These are phyloP conservation scores for Anoplolepis gracilipes DNA, from an alignment of 1,140 invertebrate genomes.

Conservation along the genomic window DNA sequence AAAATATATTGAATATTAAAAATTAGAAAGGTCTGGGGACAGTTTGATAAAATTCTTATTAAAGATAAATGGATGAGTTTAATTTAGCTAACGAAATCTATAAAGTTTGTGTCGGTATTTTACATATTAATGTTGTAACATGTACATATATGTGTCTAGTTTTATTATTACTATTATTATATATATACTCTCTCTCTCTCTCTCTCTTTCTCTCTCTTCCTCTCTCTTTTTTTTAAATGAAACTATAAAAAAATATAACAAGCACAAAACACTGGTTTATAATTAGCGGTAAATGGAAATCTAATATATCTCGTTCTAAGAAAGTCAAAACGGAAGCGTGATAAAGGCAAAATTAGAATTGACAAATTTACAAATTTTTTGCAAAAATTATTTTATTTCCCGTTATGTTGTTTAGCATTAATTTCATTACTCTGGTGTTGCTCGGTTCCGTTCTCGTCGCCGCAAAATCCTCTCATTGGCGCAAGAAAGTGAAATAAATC, in stretches of 20 bases:
- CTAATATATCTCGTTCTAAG: no score
- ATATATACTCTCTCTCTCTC: no score
- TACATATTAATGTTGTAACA: background rate
- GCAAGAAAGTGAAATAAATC: conserved; percentile 24
- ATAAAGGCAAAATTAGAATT: background rate
- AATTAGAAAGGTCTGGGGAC: background rate
- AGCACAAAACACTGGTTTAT: no score
- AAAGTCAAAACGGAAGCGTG: no score
- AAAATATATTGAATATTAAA: background rate
- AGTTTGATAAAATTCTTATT: background rate
- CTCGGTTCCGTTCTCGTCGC: background rate
- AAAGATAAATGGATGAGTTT: background rate
- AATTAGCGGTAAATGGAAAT: no score
- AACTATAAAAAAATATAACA: conserved; percentile 1
- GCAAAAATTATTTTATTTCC: conserved; percentile 5
- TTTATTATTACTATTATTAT: background rate
- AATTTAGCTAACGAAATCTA: background rate
- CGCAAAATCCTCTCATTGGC: background rate
- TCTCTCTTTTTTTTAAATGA: no score
- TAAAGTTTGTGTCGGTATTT: background rate
- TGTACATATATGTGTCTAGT: background rate
- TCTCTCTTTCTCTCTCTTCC: no score
- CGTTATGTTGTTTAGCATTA: background rate
- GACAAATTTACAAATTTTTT: background rate
- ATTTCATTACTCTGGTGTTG: background rate